Conservation (phyloP, 2,888 invertebrate genomes). For the Rotaria socialis region DNA sequence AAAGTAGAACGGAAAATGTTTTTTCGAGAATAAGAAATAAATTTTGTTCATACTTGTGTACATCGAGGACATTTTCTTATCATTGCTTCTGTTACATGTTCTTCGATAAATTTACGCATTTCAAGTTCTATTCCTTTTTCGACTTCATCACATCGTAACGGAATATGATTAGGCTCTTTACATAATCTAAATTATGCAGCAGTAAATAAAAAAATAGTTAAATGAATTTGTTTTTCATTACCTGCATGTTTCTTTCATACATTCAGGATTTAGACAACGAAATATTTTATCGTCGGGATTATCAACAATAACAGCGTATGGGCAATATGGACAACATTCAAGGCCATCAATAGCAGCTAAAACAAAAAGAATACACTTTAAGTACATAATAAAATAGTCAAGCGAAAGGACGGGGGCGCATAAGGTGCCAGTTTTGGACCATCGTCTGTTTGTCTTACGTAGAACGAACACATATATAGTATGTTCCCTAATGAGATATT, state of each 20-base stretch:
- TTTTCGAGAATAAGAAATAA: background rate
- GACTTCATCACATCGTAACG: constrained; percentile 62
- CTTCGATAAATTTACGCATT: constrained; percentile 62
- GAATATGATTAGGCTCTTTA: constrained; percentile 63
- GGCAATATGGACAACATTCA: constrained; percentile 65
- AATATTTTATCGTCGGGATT: constrained; percentile 60
- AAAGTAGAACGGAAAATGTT: background rate
- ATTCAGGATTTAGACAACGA: constrained; percentile 64
- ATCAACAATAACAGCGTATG: constrained; percentile 63
- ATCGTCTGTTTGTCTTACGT: too few relatives aligned
- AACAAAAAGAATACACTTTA: background rate
- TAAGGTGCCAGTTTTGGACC: too few relatives aligned
- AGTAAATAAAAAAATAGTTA: too few relatives aligned
- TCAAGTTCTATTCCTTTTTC: constrained; percentile 60
- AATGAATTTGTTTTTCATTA: background rate
- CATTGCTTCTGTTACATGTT: constrained; percentile 64
- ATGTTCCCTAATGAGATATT: too few relatives aligned
- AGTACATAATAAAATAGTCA: too few relatives aligned
- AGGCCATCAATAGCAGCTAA: constrained; percentile 63
- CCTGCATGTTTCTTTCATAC: constrained; percentile 64
- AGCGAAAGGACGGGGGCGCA: too few relatives aligned
- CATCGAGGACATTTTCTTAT: constrained; percentile 57
- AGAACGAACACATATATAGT: too few relatives aligned
- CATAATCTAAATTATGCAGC: constrained; percentile 53
- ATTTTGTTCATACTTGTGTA: constrained; percentile 49